phyloP scores from a whole-genome alignment of 2,888 invertebrate genomes.

The Zygogramma bicolorata region DNA sequence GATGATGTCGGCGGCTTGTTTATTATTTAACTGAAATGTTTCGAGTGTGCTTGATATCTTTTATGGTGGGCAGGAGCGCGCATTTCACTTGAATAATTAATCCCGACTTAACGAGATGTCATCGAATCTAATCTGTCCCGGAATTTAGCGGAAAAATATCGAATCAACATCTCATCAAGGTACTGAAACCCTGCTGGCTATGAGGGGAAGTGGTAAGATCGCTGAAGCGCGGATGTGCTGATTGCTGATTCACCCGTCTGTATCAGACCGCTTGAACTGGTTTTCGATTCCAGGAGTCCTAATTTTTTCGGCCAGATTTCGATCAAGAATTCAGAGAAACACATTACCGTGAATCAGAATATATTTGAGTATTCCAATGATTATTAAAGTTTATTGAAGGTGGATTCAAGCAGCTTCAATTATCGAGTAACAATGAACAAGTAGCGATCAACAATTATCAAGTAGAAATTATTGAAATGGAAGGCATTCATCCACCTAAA shows the following conservation, averaged over 20 bases:
- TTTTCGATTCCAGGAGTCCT: not conserved
- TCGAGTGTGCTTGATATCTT: constrained; percentile 17
- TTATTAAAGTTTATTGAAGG: too few species aligned
- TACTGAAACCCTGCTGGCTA: not conserved
- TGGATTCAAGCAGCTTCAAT: too few species aligned
- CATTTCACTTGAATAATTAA: constrained; percentile 26
- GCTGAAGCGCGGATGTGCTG: not conserved
- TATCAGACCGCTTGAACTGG: not conserved
- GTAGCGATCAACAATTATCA: too few species aligned
- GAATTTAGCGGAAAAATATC: not conserved
- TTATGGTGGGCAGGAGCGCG: constrained; percentile 21
- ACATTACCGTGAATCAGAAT: too few species aligned
- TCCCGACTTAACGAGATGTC: constrained; percentile 35
- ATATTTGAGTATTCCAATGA: too few species aligned
- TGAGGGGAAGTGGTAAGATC: not conserved
- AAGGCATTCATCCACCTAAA: too few species aligned
- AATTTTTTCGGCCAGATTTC: too few species aligned
- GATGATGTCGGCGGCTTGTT: not conserved
- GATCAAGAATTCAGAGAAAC: too few species aligned
- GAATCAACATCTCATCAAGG: not conserved
- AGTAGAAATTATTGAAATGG: too few species aligned
- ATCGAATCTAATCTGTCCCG: constrained; percentile 20
- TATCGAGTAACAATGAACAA: too few species aligned
- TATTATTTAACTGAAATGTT: constrained; percentile 21
- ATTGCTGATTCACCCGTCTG: not conserved